These are phyloP conservation scores for Drosophila picticornis DNA, from an alignment of 2,888 invertebrate species.

Conservation along the genomic window DNA sequence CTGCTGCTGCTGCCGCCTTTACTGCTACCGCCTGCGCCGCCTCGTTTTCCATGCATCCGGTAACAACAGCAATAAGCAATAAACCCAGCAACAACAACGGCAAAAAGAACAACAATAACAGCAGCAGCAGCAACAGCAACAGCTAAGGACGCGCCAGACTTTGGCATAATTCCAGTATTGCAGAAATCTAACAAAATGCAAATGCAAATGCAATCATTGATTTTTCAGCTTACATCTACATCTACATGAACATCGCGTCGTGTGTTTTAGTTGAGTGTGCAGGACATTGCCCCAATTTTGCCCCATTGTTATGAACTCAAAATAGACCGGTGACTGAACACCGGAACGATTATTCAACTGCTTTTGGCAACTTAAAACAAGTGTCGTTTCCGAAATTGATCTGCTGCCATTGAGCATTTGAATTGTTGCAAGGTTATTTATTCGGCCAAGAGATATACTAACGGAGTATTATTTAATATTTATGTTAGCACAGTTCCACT, in stretches of 20 bases:
- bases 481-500: neutral
- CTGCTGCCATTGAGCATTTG: constrained; percentile 1
- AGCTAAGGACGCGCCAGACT: constrained; percentile 51
- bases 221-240: constrained; percentile 72
- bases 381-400: constrained; percentile 7
- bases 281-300: constrained; percentile 32
- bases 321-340: constrained; percentile 2
- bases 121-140: constrained; percentile 11
- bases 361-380: constrained; percentile 11
- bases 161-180: constrained; percentile 75
- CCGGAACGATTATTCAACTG: constrained; percentile 9
- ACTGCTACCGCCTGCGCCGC: constrained; percentile 7
- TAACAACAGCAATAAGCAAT: constrained; percentile 41
- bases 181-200: constrained; percentile 76
- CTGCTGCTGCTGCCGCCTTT: constrained; percentile 8
- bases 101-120: constrained; percentile 7
- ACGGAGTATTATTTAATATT: neutral
- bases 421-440: neutral
- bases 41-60: constrained; percentile 36
- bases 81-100: constrained; percentile 15
- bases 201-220: constrained; percentile 80
- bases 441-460: neutral
- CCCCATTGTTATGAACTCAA: neutral
- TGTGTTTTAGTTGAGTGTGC: constrained; percentile 31
- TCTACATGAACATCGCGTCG: constrained; percentile 53